phyloP scores from a whole-genome alignment of 2,888 invertebrate species.

The Gandaritis pyraliata region DNA sequence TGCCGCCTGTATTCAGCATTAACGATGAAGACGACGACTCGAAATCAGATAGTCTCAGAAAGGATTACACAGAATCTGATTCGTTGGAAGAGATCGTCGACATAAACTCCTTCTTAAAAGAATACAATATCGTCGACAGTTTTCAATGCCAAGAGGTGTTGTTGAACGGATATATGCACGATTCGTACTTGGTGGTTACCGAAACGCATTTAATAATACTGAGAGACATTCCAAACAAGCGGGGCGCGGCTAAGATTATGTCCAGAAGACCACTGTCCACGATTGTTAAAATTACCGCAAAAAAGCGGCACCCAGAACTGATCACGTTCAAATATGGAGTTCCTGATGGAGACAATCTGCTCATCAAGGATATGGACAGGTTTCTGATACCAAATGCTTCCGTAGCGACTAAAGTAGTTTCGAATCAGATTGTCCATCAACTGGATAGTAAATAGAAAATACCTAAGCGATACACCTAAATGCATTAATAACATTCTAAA shows the following conservation, averaged over 20 bases:
- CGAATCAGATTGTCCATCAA: slow-evolving; percentile 90
- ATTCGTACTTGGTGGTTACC: slow-evolving; percentile 94
- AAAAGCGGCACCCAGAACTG: slow-evolving; percentile 96
- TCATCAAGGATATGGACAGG: slow-evolving; percentile 95
- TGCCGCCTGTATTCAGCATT: slow-evolving; percentile 96
- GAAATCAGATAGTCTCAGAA: slow-evolving; percentile 60
- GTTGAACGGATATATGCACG: slow-evolving; percentile 94
- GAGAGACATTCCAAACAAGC: slow-evolving; percentile 89
- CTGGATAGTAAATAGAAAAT: slow-evolving; percentile 65
- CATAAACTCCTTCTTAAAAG: slow-evolving; percentile 91
- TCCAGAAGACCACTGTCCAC: slow-evolving; percentile 94
- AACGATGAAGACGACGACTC: slow-evolving; percentile 90
- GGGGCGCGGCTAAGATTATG: slow-evolving; percentile 93
- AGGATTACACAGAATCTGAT: slow-evolving; percentile 84
- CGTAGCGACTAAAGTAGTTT: slow-evolving; percentile 94
- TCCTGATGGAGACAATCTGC: slow-evolving; percentile 90
- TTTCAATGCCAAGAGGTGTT: slow-evolving; percentile 97
- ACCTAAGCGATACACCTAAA: slow-evolving; percentile 10
- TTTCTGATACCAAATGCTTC: slow-evolving; percentile 96
- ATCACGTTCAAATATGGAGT: slow-evolving; percentile 98
- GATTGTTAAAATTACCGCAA: slow-evolving; percentile 98
- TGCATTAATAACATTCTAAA: slow-evolving; percentile 21
- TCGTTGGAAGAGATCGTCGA: slow-evolving; percentile 90
- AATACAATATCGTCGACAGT: slow-evolving; percentile 92
- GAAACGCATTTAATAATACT: slow-evolving; percentile 93